A percentile compares a stretch with the other conserved stretches of the same genome.
phyloP scores from a whole-genome alignment of 2,797 vertebrate genomes.

The Echiichthys vipera region DNA sequence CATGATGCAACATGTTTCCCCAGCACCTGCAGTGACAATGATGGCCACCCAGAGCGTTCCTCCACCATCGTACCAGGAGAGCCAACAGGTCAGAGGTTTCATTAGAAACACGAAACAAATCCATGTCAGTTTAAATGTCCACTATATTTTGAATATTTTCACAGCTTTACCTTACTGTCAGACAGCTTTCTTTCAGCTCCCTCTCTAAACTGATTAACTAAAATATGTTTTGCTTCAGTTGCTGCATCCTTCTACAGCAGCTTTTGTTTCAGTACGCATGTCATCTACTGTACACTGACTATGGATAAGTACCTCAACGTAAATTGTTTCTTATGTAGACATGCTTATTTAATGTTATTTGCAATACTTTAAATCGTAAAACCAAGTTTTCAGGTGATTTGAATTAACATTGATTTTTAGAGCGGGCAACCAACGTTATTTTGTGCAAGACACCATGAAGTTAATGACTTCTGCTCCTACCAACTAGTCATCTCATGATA shows the following conservation, averaged over 20 bases:
- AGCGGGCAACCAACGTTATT: not conserved
- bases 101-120: too few relatives aligned
- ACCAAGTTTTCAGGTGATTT: not conserved
- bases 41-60: constrained; percentile 99
- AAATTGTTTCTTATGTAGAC: not conserved
- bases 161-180: too few relatives aligned
- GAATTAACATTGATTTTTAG: not conserved
- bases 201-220: too few relatives aligned
- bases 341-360: not conserved
- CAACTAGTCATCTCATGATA: not conserved
- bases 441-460: not conserved
- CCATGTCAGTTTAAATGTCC: too few relatives aligned
- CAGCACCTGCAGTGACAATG: constrained; percentile 97
- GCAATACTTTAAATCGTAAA: not conserved
- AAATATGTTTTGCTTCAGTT: too few relatives aligned
- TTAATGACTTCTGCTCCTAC: not conserved
- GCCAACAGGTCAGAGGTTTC: constrained; percentile 91
- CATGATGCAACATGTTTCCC: constrained; percentile 99
- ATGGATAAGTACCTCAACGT: too few relatives aligned
- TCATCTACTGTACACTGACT: too few relatives aligned
- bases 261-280: too few relatives aligned
- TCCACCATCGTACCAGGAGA: constrained; percentile 98
- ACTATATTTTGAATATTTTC: too few relatives aligned
- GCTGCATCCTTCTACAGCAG: too few relatives aligned
- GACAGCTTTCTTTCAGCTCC: too few relatives aligned